Base-by-base conservation (phyloP, 2,888 invertebrate genomes). In the Melanophora roralis region DNA sequence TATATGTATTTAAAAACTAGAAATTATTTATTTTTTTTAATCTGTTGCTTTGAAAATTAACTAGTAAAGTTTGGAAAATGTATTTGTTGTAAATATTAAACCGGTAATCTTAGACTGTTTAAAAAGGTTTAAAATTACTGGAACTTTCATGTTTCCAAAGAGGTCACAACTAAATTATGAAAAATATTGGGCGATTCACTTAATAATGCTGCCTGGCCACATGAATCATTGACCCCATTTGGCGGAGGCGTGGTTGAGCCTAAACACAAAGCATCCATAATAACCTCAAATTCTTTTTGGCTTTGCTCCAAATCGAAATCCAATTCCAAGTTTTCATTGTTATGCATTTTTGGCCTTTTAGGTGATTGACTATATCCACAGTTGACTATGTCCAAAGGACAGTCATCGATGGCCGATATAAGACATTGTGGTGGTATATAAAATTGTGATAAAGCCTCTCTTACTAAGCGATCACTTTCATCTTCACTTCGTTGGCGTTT, bases 401-500 rank as follows among this genome's bases (percentile, higher is more conserved):
- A 93, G 81, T 93, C 93, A 86, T 94, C 93, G 77, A 94, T 93
- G 76, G 93, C 93, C 34, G 94, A 93, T 77, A 94, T 91, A 86
- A 94, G 91, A 71, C 93, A 91, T 32, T 94, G 94, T 1, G 94
- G 93, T 11, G 94, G 93, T 79, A 94, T 93, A 86, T 94, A 94
- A 85, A 94, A 94, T 85, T 94, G 94, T 76, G 93, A 93, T 77
- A 94, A 91, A 5, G 94, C 93, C 84, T 93, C 94, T 83, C 93
- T 93, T 51, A 94, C 93, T 86, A 93, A 91, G 67, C 93, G 92
- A 85, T 94, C 94, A 83, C 93, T 93, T 84, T 92, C 91, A 62
- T 93, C 93, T 82, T 93, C 93, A 84, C 91, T 91, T 45, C 92
- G 89, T 82, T 86, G 82, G 0, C 90, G 88, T 78, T 90, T 90